Base-by-base conservation (phyloP, 2,888 invertebrate genomes). In the Hemicrepidius hirtus region DNA sequence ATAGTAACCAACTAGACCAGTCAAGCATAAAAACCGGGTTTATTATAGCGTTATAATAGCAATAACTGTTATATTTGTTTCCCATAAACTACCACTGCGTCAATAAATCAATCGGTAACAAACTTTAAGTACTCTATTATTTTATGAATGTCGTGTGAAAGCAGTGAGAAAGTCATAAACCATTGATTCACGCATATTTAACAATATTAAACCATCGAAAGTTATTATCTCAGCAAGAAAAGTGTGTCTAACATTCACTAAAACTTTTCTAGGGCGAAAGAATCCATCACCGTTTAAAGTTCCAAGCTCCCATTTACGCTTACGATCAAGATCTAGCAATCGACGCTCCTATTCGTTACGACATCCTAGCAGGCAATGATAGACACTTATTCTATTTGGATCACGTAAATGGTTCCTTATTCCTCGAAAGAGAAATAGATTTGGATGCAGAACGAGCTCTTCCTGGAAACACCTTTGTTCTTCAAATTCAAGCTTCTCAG, bases 291-390 rank as follows among this genome's bases (percentile, higher is more conserved):
- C 92, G 92, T 75, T 86, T 97, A 0, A 86, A 89, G 65, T 94
- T 96, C 82, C 88, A 90, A 3, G 91, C 92, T 0, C 90, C 92
- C 1, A 94, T 96, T 50, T 90, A 90, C 78, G 96, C 96, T 0
- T 91, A 90, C 76, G 96, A 96, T 85, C 94, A 95, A 84, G 96
- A 96, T 84, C 81, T 88, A 1, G 94, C 93, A 0, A 90, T 96
- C 46, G 92, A 93, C 78, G 90, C 94, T 0, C 88, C 92, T 0
- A 88, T 96, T 0, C 88, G 93, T 0, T 96, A 96, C 83, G 94
- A 94, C 76, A 91, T 96, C 57, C 89, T 95, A 20, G 90, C 94
- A 1, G 96, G 96, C 0, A 95, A 95, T 82, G 95, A 95, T 64
- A 88, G 92, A 0, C 91, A 92, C 50, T 85, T 94, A 13, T 96